These are phyloP conservation scores for Aquatica leii DNA, from an alignment of 2,888 invertebrate species.

Conservation along the genomic window DNA sequence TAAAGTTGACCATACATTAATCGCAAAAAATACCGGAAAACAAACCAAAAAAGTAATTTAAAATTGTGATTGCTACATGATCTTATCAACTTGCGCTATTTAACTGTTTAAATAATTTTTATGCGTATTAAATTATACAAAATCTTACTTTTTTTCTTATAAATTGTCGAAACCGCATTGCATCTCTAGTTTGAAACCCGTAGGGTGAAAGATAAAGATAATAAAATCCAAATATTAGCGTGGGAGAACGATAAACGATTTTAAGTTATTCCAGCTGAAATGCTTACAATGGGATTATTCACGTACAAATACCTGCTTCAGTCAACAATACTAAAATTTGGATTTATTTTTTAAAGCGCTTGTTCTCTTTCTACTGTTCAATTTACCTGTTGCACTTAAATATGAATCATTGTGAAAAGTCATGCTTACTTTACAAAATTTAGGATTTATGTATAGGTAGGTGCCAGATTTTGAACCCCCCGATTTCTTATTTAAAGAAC, in stretches of 20 bases:
- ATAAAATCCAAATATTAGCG: constrained; percentile 42
- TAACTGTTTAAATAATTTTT: not conserved
- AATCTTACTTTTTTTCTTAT: not conserved
- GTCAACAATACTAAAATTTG: constrained; percentile 51
- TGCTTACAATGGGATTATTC: constrained; percentile 52
- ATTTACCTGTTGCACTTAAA: constrained; percentile 53
- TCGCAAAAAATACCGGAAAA: constrained; percentile 10
- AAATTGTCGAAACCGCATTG: not conserved
- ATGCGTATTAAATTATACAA: not conserved
- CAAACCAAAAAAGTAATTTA: constrained; percentile 1
- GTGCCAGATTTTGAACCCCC: too few relatives aligned
- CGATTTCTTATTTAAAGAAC: too few relatives aligned
- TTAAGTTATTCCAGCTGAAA: constrained; percentile 51
- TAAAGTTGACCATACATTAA: constrained; percentile 4
- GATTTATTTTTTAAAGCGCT: constrained; percentile 39
- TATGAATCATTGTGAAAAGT: constrained; percentile 54
- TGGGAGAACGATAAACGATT: constrained; percentile 50
- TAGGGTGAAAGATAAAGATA: constrained; percentile 43
- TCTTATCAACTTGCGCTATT: not conserved
- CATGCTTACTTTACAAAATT: constrained; percentile 45
- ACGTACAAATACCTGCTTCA: constrained; percentile 55
- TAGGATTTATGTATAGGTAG: constrained; percentile 21
- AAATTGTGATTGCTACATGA: too few relatives aligned
- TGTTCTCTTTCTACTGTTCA: constrained; percentile 37
- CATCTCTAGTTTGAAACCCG: constrained; percentile 14